A percentile compares a stretch with the other conserved stretches of the same genome.
phyloP scores from a whole-genome alignment of 1,140 invertebrate species.

The Hydropsyche tenuis region DNA sequence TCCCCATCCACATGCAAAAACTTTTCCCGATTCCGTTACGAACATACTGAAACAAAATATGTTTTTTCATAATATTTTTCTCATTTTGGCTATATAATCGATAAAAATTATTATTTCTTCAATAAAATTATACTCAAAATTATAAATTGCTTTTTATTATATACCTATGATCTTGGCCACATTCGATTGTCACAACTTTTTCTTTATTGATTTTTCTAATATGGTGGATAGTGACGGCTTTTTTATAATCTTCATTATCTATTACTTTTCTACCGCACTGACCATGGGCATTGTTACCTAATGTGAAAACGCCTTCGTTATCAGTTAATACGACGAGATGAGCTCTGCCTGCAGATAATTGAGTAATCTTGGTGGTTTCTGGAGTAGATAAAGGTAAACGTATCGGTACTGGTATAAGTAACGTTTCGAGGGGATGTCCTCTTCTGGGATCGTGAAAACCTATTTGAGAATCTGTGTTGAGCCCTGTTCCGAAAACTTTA shows the following conservation, averaged over 20 bases:
- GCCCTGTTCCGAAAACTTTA: conserved; percentile 85
- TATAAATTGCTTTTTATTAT: no score
- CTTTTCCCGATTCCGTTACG: conserved; percentile 78
- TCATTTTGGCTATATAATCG: no score
- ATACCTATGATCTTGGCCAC: conserved; percentile 88
- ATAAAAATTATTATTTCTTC: no score
- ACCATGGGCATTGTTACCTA: conserved; percentile 94
- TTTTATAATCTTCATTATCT: conserved; percentile 76
- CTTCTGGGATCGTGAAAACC: conserved; percentile 72
- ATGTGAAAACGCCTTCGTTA: conserved; percentile 78
- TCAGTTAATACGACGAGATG: conserved; percentile 84
- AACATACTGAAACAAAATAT: conserved; percentile 71
- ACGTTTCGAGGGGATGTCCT: conserved; percentile 72
- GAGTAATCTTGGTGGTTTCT: conserved; percentile 60
- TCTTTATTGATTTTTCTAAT: conserved; percentile 70
- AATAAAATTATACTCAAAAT: no score
- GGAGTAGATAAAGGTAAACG: conserved; percentile 70
- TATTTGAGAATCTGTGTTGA: conserved; percentile 93
- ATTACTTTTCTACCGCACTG: conserved; percentile 90
- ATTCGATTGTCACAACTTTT: conserved; percentile 69
- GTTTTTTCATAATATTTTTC: no score
- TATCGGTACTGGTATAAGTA: conserved; percentile 80
- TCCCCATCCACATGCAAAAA: conserved; percentile 92
- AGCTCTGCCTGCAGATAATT: conserved; percentile 83
- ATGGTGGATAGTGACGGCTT: conserved; percentile 70